phyloP scores from a whole-genome alignment of 2,888 invertebrate genomes.

The Acanthoscelides obtectus region DNA sequence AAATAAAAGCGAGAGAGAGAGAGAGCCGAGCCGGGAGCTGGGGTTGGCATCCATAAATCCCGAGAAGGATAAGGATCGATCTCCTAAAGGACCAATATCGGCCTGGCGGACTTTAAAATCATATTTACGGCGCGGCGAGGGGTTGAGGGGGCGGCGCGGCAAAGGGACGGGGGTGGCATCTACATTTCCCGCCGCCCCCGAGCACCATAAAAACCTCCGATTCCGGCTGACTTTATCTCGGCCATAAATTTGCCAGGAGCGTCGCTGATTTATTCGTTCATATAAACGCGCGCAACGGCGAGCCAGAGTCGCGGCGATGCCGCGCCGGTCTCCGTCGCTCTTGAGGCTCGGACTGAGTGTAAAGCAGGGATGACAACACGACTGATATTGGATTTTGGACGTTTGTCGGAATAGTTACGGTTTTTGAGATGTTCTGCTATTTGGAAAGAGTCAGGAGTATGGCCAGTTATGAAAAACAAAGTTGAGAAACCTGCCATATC shows the following conservation, averaged over 20 bases:
- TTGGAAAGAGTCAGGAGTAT: no score
- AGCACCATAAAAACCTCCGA: constrained; percentile 49
- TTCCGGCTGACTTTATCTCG: constrained; percentile 50
- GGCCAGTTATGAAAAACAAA: no score
- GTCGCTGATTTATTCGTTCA: constrained; percentile 50
- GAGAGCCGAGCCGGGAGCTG: background rate
- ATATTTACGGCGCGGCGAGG: constrained; percentile 39
- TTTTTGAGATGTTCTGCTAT: no score
- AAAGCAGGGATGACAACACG: no score
- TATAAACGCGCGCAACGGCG: constrained; percentile 41
- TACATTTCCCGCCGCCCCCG: constrained; percentile 38
- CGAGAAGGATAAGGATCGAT: constrained; percentile 1
- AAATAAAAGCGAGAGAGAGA: background rate
- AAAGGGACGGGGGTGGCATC: background rate
- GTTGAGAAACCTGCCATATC: no score
- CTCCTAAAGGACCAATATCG: constrained; percentile 43
- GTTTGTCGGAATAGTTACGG: no score
- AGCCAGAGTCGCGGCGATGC: background rate
- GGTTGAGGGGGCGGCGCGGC: constrained; percentile 2
- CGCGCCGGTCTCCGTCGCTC: background rate
- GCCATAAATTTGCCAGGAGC: constrained; percentile 51
- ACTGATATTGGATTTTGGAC: no score
- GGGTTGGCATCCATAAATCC: constrained; percentile 1
- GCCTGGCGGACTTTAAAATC: constrained; percentile 44
- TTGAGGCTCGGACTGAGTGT: background rate